Evolutionary conservation across 2,797 vertebrate genomes (phyloP).

Genomic region (Trematomus bernacchii): DNA sequence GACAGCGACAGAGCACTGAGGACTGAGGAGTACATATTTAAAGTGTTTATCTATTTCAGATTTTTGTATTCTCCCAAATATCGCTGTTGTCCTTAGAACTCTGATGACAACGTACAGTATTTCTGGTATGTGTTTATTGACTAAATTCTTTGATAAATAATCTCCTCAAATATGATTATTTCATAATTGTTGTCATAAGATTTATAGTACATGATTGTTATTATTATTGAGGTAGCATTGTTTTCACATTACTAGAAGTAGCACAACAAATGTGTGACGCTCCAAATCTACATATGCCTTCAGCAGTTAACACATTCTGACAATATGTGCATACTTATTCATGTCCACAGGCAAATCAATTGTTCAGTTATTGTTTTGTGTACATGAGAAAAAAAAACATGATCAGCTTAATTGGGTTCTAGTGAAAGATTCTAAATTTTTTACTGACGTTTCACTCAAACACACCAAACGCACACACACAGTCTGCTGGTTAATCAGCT

Average conservation of each 20-base stretch:
- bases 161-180: too few species aligned
- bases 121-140: too few species aligned
- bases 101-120: too few species aligned
- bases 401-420: constrained; percentile 52
- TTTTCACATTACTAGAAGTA: neutral
- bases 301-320: constrained; percentile 1
- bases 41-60: too few species aligned
- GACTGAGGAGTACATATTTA: too few species aligned
- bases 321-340: constrained; percentile 6
- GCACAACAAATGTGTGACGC: neutral
- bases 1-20: too few species aligned
- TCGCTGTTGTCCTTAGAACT: too few species aligned
- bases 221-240: too few species aligned
- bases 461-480: constrained; percentile 25
- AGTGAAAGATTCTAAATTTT: constrained; percentile 45
- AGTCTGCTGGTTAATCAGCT: constrained; percentile 94
- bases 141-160: neutral
- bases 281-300: neutral
- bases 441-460: constrained; percentile 28
- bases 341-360: constrained; percentile 20
- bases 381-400: constrained; percentile 47
- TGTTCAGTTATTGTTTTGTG: constrained; percentile 12
- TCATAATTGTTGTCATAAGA: too few species aligned
- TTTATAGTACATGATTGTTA: too few species aligned
- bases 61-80: too few species aligned